Base-by-base conservation (phyloP, 2,888 invertebrate genomes). In the Ectemnius cavifrons region DNA sequence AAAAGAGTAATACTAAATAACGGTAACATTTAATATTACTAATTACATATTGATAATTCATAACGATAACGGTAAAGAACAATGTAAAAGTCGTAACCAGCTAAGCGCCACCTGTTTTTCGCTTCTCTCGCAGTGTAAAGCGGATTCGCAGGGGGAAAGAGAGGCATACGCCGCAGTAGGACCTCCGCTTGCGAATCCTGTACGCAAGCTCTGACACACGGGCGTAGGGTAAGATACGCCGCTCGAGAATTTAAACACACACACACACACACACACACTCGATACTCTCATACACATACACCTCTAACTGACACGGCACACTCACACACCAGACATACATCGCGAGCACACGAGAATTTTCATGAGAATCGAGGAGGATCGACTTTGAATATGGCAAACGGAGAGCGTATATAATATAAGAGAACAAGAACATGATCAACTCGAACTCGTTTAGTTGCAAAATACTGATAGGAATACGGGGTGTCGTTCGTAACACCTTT, bases 401-500 rank as follows among this genome's bases (percentile, higher is more conserved):
- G 63, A 47, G 61, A 20, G 46, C 52, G 63, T 70, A 71, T 45
- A 61, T 45, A 59, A 27, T 14, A 16, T 59, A 73, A 74, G 71
- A 77, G 73, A 80, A 70, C 63, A 75, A 65, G 66, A 60, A 74
- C 77, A 81, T 74, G 82, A 80, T 83, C 81, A 81, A 84, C 84
- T 85, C 81, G 84, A 82, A 84, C 75, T 37, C 37, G 52, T 83
- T 85, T 85, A 87, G 83, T 86, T 85, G 85, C 80, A 84, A 84
- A 82, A 83, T 84, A 85, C 81, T 82, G 82, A 86, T 84, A 86
- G 84, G 79, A 85, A 85, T 83, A 79, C 69, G 67, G 84, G 84
- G 84, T 84, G 87, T 83, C 75, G 73, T 81, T 71, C 79, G 81
- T 82, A 84, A 84, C 84, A 87, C 86, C 87, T 84, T 86, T 86